Percentiles rank a stretch among this genome's conserved stretches.
These are phyloP conservation scores for Balaenoptera acutorostrata DNA, from an alignment of 2,113 vertebrate species.

Conservation along the genomic window DNA sequence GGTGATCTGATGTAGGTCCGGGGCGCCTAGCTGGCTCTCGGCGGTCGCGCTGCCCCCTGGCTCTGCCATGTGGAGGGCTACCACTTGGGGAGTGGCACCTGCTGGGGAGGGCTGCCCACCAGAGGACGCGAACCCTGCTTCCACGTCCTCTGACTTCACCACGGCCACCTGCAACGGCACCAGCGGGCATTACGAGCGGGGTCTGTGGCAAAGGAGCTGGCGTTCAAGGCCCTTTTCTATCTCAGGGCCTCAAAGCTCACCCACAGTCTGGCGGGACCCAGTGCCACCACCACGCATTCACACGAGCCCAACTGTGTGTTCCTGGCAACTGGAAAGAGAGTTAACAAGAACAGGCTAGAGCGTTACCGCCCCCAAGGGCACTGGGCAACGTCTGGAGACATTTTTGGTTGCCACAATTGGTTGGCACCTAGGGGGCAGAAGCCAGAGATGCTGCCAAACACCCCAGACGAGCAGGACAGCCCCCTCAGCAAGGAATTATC, in stretches of 20 bases:
- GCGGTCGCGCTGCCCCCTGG: slow-evolving; percentile 79
- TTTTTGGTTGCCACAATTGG: neutral
- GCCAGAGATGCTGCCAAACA: neutral
- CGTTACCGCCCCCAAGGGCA: neutral
- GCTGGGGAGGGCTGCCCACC: slow-evolving; percentile 51
- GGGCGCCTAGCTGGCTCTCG: slow-evolving; percentile 71
- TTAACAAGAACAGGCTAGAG: neutral
- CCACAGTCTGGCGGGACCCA: neutral
- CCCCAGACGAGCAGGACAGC: neutral
- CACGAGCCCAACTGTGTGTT: neutral
- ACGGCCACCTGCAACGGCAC: slow-evolving; percentile 84
- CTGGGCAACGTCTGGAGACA: neutral
- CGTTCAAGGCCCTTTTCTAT: neutral
- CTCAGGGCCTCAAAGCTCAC: neutral
- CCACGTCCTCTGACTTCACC: slow-evolving; percentile 80
- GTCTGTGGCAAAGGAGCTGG: neutral
- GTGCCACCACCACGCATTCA: no score
- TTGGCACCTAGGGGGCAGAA: neutral
- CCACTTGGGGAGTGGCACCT: slow-evolving; percentile 82
- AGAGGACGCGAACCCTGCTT: slow-evolving; percentile 19
- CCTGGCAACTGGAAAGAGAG: neutral
- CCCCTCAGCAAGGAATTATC: neutral
- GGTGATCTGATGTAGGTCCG: slow-evolving; percentile 89
- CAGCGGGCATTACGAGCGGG: neutral
- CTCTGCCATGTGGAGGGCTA: slow-evolving; percentile 91